A percentile compares a stretch with the other conserved stretches of the same genome.
Evolutionary conservation across 2,113 vertebrate genomes (phyloP).

Genomic region (Gobiocypris rarus): DNA sequence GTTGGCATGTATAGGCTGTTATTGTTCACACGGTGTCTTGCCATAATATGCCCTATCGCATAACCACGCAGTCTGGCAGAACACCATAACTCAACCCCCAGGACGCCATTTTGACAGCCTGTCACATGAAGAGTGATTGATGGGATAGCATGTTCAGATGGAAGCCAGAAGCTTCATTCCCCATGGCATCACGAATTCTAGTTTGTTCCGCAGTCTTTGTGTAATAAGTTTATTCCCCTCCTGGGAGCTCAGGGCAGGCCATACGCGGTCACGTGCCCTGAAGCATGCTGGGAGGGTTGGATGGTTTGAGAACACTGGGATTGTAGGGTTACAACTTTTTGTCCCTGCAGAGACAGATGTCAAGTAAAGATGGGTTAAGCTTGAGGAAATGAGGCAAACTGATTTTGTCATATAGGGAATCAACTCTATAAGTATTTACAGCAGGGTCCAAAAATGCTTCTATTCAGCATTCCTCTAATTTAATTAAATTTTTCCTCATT

Average conservation of each 20-base stretch:
- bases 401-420: background rate
- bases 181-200: background rate
- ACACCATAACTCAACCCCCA: slow-evolving; percentile 16
- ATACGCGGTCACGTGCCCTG: background rate
- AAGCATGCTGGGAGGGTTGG: background rate
- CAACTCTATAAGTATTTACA: background rate
- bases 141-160: slow-evolving; percentile 20
- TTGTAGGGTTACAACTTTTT: slow-evolving; percentile 16
- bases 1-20: background rate
- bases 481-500: too few relatives aligned
- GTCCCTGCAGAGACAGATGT: background rate
- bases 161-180: slow-evolving; percentile 24
- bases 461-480: background rate
- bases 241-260: slow-evolving; percentile 13
- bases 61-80: slow-evolving; percentile 2
- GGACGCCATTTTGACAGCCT: slow-evolving; percentile 26
- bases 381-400: background rate
- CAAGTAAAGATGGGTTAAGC: slow-evolving; percentile 18
- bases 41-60: slow-evolving; percentile 10
- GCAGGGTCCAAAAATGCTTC: background rate
- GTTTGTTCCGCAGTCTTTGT: slow-evolving; percentile 6
- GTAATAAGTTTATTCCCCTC: slow-evolving; percentile 13
- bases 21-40: background rate
- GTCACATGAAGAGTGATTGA: slow-evolving; percentile 33
- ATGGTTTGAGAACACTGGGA: background rate